Percentiles rank a stretch among this genome's conserved stretches.
Conservation (phyloP, 2,113 vertebrate species). For the Smithornis capensis region DNA sequence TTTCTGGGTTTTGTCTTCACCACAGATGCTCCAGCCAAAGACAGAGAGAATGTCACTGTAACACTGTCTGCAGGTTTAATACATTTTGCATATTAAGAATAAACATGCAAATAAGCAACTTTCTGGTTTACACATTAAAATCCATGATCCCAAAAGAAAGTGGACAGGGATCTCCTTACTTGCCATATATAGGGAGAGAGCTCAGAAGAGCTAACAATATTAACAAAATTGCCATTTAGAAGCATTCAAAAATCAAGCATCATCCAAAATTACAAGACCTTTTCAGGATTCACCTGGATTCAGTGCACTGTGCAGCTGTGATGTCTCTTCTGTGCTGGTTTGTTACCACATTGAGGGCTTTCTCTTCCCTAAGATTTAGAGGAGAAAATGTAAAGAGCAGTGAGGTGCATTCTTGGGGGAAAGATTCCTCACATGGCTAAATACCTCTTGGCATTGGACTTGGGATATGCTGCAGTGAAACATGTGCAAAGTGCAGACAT, state of each 20-base stretch:
- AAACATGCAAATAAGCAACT: background rate
- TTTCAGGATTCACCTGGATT: background rate
- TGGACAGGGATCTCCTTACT: background rate
- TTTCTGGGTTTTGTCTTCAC: background rate
- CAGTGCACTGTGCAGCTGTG: background rate
- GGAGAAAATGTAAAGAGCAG: accelerated
- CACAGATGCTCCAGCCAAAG: background rate
- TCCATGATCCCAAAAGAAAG: background rate
- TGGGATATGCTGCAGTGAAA: background rate
- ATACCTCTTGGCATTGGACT: background rate
- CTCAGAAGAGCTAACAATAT: background rate
- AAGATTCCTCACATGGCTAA: background rate
- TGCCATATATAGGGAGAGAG: background rate
- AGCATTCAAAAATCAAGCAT: background rate
- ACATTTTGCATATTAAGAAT: background rate
- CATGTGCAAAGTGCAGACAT: accelerated
- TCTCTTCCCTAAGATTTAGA: background rate
- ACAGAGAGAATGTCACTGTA: background rate
- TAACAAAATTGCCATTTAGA: background rate
- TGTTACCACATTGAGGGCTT: background rate
- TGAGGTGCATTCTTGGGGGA: background rate
- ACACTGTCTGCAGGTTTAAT: background rate
- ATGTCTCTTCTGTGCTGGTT: background rate
- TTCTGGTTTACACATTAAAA: background rate
- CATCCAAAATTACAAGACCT: background rate